Conservation (phyloP, 2,888 invertebrate species). For the Synergus laeviventris region DNA sequence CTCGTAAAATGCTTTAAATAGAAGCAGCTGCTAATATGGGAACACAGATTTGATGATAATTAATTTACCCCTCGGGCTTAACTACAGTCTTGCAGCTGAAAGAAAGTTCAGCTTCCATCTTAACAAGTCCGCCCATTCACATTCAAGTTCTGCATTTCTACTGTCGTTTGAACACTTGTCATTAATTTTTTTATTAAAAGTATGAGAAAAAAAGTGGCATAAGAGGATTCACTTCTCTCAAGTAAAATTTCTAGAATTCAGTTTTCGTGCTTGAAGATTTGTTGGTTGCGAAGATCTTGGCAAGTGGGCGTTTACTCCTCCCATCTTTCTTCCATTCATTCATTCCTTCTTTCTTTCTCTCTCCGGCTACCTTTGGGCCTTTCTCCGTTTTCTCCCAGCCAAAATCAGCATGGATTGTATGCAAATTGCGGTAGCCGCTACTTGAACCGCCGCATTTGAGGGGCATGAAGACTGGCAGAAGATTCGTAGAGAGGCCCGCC, state of each 20-base stretch:
- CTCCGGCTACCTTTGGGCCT: constrained; percentile 33
- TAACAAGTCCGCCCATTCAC: too few species aligned
- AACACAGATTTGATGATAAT: constrained; percentile 30
- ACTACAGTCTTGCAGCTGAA: neutral
- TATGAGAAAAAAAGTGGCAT: neutral
- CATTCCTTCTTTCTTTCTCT: neutral
- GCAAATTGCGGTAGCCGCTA: constrained; percentile 74
- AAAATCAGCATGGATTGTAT: constrained; percentile 73
- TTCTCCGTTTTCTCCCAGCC: constrained; percentile 46
- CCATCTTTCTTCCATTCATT: neutral
- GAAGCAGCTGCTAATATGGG: constrained; percentile 19
- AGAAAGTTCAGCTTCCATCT: constrained; percentile 10
- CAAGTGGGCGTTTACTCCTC: neutral
- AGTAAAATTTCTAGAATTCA: neutral
- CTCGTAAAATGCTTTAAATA: constrained; percentile 2
- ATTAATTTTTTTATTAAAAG: too few species aligned
- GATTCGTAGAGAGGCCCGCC: constrained; percentile 64
- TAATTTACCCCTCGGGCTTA: constrained; percentile 17
- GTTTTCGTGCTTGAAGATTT: neutral
- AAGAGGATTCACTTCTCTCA: neutral
- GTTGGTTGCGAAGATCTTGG: neutral
- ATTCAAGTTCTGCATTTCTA: neutral
- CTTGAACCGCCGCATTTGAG: constrained; percentile 70
- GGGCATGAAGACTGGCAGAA: constrained; percentile 56
- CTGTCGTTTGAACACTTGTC: too few species aligned